Evolutionary conservation across 2,888 invertebrate species (phyloP), one percentile per base, ranked within the genome.

Genomic region (Nephrocerus scutellatus): DNA sequence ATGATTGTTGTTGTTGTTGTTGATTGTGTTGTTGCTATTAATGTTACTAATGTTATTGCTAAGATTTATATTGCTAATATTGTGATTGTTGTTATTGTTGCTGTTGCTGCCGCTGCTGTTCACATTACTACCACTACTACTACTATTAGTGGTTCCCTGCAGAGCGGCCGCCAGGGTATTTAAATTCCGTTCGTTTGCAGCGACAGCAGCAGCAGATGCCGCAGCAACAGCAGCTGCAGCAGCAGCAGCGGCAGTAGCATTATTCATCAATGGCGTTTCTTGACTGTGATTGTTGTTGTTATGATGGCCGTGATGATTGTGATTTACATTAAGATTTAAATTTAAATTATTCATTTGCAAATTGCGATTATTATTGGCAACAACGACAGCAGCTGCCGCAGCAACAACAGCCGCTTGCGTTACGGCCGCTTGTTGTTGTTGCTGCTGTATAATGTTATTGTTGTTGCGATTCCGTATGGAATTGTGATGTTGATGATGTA

Each of bases 41-140:
- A 40, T 36, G 26, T 47, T 48, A 43, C 41, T 43, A 37, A 41
- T 38, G 24, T 14, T 40, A 18, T 35, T 24, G 43, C 46, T 51
- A 30, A 49, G 48, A 46, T 49, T 52, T 44, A 51, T 45, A 45
- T 51, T 50, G 41, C 50, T 49, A 20, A 44, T 28, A 28, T 36
- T 35, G 21, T 73, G 70, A 62, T 74, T 72, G 48, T 73, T 67
- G 18, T 73, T 71, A 43, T 73, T 72, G 58, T 73, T 70, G 66
- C 74, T 70, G 63, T 72, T 69, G 56, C 73, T 70, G 54, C 73
- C 71, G 63, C 73, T 70, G 69, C 73, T 72, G n/a, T 58, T 58
- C 7, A 55, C 48, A 47, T 63, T 61, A 14, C 52, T 46, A 57
- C 51, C 59, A 40, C 51, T 49, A 52, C 30, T 50, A 49, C 14